Base-by-base conservation (phyloP, 2,888 invertebrate genomes). In the Ditylenchus weischeri region DNA sequence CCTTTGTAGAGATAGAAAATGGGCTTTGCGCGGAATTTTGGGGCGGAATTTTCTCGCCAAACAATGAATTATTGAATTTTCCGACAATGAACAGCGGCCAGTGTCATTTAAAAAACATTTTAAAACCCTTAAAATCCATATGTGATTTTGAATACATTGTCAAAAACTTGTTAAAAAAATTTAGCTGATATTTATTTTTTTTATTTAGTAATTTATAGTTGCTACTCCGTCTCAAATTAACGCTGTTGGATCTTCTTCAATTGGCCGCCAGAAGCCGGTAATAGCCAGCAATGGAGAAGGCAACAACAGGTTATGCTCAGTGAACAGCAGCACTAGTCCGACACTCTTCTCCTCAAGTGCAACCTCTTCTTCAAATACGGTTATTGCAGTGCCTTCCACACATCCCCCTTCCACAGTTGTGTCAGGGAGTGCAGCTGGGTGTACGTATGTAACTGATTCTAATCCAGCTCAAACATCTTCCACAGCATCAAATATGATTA, bases 341-440 rank as follows among this genome's bases (percentile, higher is more conserved):
- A 43, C 43, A 43, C 43, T 43, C 1, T 43, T 43, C 43, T 43
- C 43, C 8, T 43, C 43, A 15, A 43, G 43, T 43, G 43, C 54
- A 2, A 54, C 54, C 29, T 54, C 54, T 54, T 54, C 54, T 21
- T 21, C 29, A 18, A 54, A 54, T 54, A 54, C 54, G n/a, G 29
- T 54, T 54, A 29, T 54, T 21, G 54, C 54, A 21, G 54, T 29
- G 11, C 21, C 54, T 23, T 21, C 29, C 54, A 21, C 54, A 54
- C 43, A 43, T 13, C 43, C 15, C 11, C 13, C 15, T 15, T 43
- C 43, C 43, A 43, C 43, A 43, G 43, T 43, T 43, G 43, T 43
- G 13, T 43, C 43, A 3, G 15, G 38, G 13, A 43, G 8, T 43
- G 43, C 15, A 15, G 43, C 8, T 43, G 43, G 43, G 29, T 50